Conservation (phyloP, 30 jellyfish, hydroid and myxozoan genomes). For the Cassiopea andromeda region DNA sequence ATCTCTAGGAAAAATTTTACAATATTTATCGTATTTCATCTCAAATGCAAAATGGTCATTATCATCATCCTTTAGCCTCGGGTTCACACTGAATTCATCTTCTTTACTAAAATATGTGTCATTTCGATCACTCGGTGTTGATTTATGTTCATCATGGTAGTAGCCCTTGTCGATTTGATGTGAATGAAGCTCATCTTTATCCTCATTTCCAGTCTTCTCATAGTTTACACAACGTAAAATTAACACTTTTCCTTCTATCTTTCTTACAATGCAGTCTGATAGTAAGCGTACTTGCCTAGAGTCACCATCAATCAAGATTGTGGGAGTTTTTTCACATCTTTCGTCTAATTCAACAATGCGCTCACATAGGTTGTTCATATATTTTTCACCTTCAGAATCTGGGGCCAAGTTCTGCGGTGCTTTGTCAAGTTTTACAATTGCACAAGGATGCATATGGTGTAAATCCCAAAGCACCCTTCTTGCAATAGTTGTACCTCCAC, state of each 20-base stretch:
- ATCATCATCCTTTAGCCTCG: slow-evolving; percentile 19
- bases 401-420: slow-evolving; percentile 21
- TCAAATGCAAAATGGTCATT: slow-evolving; percentile 20
- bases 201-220: not conserved
- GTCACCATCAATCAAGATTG: slow-evolving; percentile 54
- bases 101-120: slow-evolving; percentile 16
- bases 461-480: slow-evolving; percentile 62
- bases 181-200: not conserved
- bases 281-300: slow-evolving; percentile 34
- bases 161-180: not conserved
- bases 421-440: slow-evolving; percentile 24
- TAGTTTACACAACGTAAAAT: slow-evolving; percentile 33
- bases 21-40: slow-evolving; percentile 19
- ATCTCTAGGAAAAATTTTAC: slow-evolving; percentile 6
- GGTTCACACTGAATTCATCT: slow-evolving; percentile 13
- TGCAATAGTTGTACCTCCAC: slow-evolving; percentile 69
- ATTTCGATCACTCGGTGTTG: not conserved
- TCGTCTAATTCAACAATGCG: slow-evolving; percentile 25
- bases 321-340: slow-evolving; percentile 24
- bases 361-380: slow-evolving; percentile 16
- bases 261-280: slow-evolving; percentile 54
- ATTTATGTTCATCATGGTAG: not conserved
- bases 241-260: slow-evolving; percentile 38
- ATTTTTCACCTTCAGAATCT: slow-evolving; percentile 36
- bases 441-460: slow-evolving; percentile 43